These are phyloP conservation scores for Stramonita haemastoma DNA, from an alignment of 2,888 invertebrate species.

Conservation along the genomic window DNA sequence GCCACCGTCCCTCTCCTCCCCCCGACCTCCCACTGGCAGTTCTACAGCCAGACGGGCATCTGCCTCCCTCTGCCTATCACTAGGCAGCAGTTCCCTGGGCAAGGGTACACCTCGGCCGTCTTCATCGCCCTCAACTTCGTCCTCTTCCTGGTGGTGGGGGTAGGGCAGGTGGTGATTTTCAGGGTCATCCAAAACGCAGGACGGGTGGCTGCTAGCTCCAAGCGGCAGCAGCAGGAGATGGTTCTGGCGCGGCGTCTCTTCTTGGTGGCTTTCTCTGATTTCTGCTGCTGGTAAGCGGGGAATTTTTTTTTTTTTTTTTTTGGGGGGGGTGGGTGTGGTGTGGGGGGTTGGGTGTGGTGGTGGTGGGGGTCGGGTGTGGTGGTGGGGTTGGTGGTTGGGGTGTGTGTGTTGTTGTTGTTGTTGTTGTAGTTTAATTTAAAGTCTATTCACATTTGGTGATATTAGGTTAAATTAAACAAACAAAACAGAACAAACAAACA, in stretches of 20 bases:
- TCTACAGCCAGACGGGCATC: conserved; percentile 57
- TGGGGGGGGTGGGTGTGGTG: too few relatives aligned
- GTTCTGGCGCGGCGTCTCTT: conserved; percentile 25
- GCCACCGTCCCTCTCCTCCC: conserved; percentile 62
- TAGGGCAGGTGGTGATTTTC: conserved; percentile 10
- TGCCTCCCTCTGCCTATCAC: conserved; percentile 64
- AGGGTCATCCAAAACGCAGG: conserved; percentile 31
- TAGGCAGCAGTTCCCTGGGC: conserved; percentile 53
- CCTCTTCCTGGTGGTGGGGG: conserved; percentile 4
- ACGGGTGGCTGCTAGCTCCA: conserved; percentile 19
- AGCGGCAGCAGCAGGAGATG: conserved; percentile 25
- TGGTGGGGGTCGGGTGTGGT: too few relatives aligned
- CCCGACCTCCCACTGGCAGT: conserved; percentile 59
- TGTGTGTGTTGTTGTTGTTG: too few relatives aligned
- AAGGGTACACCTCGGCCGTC: background rate
- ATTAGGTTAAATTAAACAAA: too few relatives aligned
- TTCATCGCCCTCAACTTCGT: conserved; percentile 18
- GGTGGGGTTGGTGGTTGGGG: too few relatives aligned
- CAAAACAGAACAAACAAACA: too few relatives aligned
- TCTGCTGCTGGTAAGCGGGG: conserved; percentile 27
- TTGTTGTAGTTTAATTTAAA: too few relatives aligned
- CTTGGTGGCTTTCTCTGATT: conserved; percentile 30
- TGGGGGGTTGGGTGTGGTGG: too few relatives aligned
- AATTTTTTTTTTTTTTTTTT: too few relatives aligned
- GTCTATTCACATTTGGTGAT: too few relatives aligned